Base-by-base conservation (phyloP, 2,888 invertebrate species). In the Melipona beecheii region DNA sequence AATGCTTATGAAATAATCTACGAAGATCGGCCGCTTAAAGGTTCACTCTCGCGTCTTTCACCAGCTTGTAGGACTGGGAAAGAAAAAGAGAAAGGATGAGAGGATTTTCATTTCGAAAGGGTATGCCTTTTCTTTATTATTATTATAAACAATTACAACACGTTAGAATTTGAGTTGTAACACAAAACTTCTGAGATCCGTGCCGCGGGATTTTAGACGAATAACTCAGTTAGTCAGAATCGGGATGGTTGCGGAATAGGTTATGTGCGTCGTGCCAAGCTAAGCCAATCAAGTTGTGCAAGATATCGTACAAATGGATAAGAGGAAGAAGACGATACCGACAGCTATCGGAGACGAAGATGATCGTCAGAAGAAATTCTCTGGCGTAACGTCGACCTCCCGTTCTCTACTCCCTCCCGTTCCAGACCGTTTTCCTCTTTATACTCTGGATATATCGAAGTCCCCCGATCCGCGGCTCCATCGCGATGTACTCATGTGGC, bases 1-100 rank as follows among this genome's bases (percentile, higher is more conserved):
- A 91, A 92, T 91, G 92, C 92, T 93, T 93, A 91, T 92, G 93
- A 93, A 93, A 93, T 92, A 92, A 93, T 92, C 90, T 89, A 75
- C 72, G 87, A 86, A 89, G 89, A 91, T 91, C 90, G 87, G 86
- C 82, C 75, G 86, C 86, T 77, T 89, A 90, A 88, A 89, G 88
- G 90, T 90, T 86, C 86, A 81, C 86, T 88, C 88, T 88, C 87
- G 87, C 87, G 70, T 82, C 83, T 84, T 82, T 84, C 83, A 82
- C 84, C 71, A 13, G 64, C 66, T 54, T 60, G 72, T 58, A 70
- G 65, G 58, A 64, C 73, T 73, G 64, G 58, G 64, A 70, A 68
- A 36, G 62, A 79, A 74, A 52, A 86, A 82, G 85, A 82, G 85
- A 86, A 87, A 85, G 87, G 82, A 86, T 56, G 9, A 73, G 4